Base-by-base conservation (phyloP, 2,888 invertebrate genomes). In the Drosophila antonietae region DNA sequence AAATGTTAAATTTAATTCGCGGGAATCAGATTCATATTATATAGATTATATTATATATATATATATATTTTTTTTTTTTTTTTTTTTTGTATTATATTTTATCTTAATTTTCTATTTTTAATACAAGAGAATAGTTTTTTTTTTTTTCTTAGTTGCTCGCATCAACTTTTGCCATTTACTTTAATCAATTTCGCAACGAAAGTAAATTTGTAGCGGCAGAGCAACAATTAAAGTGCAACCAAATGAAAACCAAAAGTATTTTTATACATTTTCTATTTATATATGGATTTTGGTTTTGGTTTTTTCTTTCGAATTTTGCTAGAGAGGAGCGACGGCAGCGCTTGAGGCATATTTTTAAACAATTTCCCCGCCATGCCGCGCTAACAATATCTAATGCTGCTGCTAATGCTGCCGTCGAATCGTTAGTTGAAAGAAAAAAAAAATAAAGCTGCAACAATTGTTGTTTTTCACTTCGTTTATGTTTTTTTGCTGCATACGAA, bases 201-300 rank as follows among this genome's bases (percentile, higher is more conserved):
- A 75, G 76, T 75, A 77, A 74, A 56, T 79, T 77, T 47, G 58
- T 10, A 60, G 44, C 58, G 53, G 60, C 43, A 10, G 15, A 49
- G 51, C 56, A 73, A 65, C 62, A 59, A 68, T 47, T 51, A 75
- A 73, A 73, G 82, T 78, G 82, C 74, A 74, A 47, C 70, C 82
- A 61, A 81, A 79, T 68, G 82, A 80, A 80, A 80, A 75, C 63
- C 75, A 75, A 80, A 80, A 82, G 83, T 80, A 82, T 79, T 82
- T 80, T 75, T 79, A 82, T 62, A 56, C 57, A 72, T 55, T 78
- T 78, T 78, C 81, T 78, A 71, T 80, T 68, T 72, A 51, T 78
- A 85, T 49, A 43, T 46, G 18, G 59, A 18, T 41, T 47, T 46
- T 52, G 55, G 28, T 28, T 28, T 28, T 28, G 5, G 47, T 58